Conservation (phyloP, 2,797 vertebrate genomes). For the Lates japonicus region DNA sequence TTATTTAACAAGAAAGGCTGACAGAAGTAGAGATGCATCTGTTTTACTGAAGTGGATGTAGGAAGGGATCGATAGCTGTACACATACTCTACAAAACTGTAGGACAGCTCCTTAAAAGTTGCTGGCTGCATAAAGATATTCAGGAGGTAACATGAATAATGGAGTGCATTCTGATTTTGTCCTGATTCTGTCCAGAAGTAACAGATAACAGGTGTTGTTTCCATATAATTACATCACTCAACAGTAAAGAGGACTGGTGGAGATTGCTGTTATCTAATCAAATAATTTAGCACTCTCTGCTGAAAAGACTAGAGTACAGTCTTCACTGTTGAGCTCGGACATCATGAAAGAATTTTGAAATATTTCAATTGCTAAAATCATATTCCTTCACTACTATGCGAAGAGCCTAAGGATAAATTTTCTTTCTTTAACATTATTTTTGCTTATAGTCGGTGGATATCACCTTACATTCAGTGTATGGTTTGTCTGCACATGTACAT, state of each 20-base stretch:
- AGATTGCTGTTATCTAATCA: background rate
- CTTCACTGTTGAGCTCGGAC: background rate
- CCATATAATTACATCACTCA: constrained; percentile 9
- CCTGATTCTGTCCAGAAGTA: constrained; percentile 9
- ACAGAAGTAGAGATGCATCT: constrained; percentile 43
- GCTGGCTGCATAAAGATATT: constrained; percentile 9
- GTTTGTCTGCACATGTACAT: background rate
- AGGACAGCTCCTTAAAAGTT: constrained; percentile 25
- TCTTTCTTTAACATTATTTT: background rate
- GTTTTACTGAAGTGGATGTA: constrained; percentile 41
- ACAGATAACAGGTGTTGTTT: constrained; percentile 1
- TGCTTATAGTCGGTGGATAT: background rate
- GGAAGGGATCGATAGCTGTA: constrained; percentile 1
- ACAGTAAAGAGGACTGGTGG: background rate
- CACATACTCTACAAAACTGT: constrained; percentile 2
- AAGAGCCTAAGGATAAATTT: background rate
- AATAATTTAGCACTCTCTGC: background rate
- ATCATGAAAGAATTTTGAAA: background rate
- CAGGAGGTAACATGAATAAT: background rate
- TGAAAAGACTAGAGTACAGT: background rate
- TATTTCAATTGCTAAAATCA: background rate
- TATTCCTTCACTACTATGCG: background rate
- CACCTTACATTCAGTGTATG: background rate
- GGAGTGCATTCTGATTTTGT: constrained; percentile 3
- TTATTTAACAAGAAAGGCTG: constrained; percentile 41